Base-by-base conservation (phyloP, 1,140 invertebrate genomes). In the Drosophila willistoni region DNA sequence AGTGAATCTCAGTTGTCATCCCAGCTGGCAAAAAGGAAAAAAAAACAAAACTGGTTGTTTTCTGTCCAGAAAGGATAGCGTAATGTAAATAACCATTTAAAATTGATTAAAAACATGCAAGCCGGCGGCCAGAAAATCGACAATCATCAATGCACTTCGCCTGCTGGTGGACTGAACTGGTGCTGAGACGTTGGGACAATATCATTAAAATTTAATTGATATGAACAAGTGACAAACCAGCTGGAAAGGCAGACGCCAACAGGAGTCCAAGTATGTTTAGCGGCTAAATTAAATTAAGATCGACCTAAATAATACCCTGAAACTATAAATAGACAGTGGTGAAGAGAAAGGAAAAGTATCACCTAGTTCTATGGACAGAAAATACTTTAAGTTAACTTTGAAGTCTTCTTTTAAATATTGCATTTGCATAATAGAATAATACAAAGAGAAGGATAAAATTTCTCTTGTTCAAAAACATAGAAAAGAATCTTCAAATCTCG, bases 201-300 rank as follows among this genome's bases (percentile, higher is more conserved):
- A 89, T 87, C 84, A 87, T 87, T 89, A 89, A 87, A 87, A 77
- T 75, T 87, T 87, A 89, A 89, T 89, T 89, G 80, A 89, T 89
- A 89, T 81, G 68, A 80, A 73, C 84, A 89, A 89, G 84, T 89
- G 84, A 89, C 84, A 89, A 89, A 89, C 80, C 55, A 79, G 77
- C 70, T 73, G 34, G 64, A 42, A 44, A 42, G 59, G 44, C 10
- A 42, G 42, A 55, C 13, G 55, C 36, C 33, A 62, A 44, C 55
- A 29, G 6, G 29, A 55, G 14, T 68, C 42, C 10, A 12, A 17
- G 25, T 13, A 10, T 14, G 64, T 47, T 56, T 36, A 64, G 19
- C 19, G 29, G 59, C 29, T 13, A 64, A 36, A 3, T 17, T 10
- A 41, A 55, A 25, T 22, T 39, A 3, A 19, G 1, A 17, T 7